phyloP scores from a whole-genome alignment of 64 coral and sea anemone species.

The Montipora efflorescens region DNA sequence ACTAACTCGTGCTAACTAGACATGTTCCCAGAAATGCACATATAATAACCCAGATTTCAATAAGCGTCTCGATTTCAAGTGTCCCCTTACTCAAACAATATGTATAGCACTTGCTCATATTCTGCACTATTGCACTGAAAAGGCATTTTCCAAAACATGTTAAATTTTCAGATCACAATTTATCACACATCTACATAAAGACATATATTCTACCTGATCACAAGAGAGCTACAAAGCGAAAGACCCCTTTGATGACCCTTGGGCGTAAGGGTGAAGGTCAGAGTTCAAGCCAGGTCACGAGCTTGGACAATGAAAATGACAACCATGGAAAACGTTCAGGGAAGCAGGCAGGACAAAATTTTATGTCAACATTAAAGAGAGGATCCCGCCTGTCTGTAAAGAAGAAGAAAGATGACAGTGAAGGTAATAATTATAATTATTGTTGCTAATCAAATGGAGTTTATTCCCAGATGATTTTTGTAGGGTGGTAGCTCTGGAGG shows the following conservation, averaged over 20 bases:
- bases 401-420: conserved; percentile 69
- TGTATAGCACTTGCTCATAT: too few species aligned
- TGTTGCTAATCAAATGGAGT: background rate
- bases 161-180: conserved; percentile 77
- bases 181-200: conserved; percentile 75
- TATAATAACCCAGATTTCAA: too few species aligned
- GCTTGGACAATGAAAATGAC: conserved; percentile 58
- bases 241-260: conserved; percentile 46
- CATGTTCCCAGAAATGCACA: too few species aligned
- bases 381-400: conserved; percentile 60
- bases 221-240: conserved; percentile 70
- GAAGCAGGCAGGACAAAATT: conserved; percentile 35
- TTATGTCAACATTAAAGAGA: conserved; percentile 67
- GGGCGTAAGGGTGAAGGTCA: conserved; percentile 15
- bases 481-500: too few species aligned
- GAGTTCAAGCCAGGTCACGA: conserved; percentile 19
- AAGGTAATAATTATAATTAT: conserved; percentile 26
- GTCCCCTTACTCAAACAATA: too few species aligned
- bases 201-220: conserved; percentile 79
- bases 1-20: too few species aligned
- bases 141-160: background rate
- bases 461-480: background rate
- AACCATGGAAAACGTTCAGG: conserved; percentile 31
- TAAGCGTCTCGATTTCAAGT: too few species aligned
- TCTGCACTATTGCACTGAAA: too few species aligned